phyloP scores from a whole-genome alignment of 2,888 invertebrate species.

The Melanotus villosus region DNA sequence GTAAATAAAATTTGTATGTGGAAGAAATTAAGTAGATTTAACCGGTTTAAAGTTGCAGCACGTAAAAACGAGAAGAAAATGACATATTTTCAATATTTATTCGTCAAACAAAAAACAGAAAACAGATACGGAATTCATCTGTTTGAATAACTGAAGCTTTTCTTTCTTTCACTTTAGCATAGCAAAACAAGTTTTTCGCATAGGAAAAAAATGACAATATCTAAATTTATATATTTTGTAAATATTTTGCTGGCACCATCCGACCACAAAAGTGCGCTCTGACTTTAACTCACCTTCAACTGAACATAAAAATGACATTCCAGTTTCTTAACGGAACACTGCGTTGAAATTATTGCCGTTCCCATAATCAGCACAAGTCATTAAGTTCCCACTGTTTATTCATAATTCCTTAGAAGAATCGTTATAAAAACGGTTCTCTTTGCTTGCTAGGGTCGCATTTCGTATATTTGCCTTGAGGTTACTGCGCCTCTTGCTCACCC shows the following conservation, averaged over 20 bases:
- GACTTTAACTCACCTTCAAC: constrained; percentile 55
- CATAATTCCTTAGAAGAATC: constrained; percentile 64
- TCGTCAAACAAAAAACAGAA: too few species aligned
- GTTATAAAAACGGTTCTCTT: constrained; percentile 56
- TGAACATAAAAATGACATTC: constrained; percentile 63
- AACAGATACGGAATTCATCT: too few species aligned
- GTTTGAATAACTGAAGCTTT: too few species aligned
- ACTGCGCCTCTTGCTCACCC: constrained; percentile 49
- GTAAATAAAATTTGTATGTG: too few species aligned
- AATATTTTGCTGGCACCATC: constrained; percentile 11
- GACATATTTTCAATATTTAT: too few species aligned
- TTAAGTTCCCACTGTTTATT: constrained; percentile 68
- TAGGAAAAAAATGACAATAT: too few species aligned
- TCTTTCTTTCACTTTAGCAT: too few species aligned
- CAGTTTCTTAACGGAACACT: constrained; percentile 65
- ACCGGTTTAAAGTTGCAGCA: too few species aligned
- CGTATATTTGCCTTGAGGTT: constrained; percentile 45
- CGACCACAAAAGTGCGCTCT: constrained; percentile 33
- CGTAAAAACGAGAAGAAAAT: too few species aligned
- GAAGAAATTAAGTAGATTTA: too few species aligned
- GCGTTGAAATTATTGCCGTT: constrained; percentile 65
- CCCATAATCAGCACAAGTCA: constrained; percentile 68
- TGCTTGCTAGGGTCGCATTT: constrained; percentile 45
- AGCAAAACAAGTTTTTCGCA: too few species aligned
- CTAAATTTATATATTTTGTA: constrained; percentile 11